Percentiles rank a stretch among this genome's conserved stretches.
phyloP scores from a whole-genome alignment of 2,888 invertebrate genomes.

The Chironomus tentans region DNA sequence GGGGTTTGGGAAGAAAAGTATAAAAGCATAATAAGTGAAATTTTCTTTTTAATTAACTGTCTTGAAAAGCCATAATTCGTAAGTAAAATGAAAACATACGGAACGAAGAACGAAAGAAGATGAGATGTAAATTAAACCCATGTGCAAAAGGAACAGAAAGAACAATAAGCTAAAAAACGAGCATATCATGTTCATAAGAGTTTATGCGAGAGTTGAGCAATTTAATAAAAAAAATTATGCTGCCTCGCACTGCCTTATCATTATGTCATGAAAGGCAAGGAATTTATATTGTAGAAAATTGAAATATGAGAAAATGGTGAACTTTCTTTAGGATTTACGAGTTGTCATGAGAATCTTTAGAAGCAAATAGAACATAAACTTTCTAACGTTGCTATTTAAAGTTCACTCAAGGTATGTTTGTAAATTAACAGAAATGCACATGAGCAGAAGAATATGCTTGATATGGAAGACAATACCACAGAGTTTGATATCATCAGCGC shows the following conservation, averaged over 20 bases:
- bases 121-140: background rate
- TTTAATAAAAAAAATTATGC: background rate
- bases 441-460: too few species aligned
- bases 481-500: too few species aligned
- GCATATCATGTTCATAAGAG: background rate
- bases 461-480: too few species aligned
- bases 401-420: background rate
- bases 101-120: background rate
- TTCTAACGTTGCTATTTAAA: background rate
- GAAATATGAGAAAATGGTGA: conserved; percentile 7
- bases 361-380: background rate
- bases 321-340: background rate
- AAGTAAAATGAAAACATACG: background rate
- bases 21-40: background rate
- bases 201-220: background rate
- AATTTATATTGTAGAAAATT: background rate
- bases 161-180: background rate
- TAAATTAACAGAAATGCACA: conserved; percentile 1
- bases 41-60: conserved; percentile 2
- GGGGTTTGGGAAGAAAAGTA: background rate
- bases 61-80: background rate
- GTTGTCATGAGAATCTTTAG: background rate
- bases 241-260: background rate
- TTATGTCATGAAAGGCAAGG: background rate
- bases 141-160: background rate